Evolutionary conservation across 2,888 invertebrate species (phyloP), one percentile per base, ranked within the genome.

Genomic region (Meta bourneti): DNA sequence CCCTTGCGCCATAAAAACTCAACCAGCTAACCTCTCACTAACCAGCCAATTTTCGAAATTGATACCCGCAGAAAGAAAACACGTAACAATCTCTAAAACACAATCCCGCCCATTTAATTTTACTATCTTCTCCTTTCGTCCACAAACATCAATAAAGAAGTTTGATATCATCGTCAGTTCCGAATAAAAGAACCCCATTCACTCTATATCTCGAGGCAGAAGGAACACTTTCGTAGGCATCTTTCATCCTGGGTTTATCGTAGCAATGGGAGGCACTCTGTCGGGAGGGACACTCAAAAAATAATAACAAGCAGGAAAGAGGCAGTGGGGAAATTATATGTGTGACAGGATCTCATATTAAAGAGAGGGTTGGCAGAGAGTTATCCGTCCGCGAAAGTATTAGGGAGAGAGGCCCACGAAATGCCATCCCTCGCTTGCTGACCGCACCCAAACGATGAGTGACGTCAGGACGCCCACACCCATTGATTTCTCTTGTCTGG

Each of bases 391-490:
- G 34, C 34, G 34, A 34, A 34, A 34, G 34, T 34, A 34, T 34
- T 34, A 2, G 75, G 75, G 61, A 34, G 61, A 61, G 61, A 16
- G 86, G 70, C 49, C 20, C 52, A n/a, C 34, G 7, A 82, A 71
- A 82, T 71, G 19, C 11, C 16, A 16, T 34, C 19, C 8, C 34
- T 49, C 72, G 54, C 48, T 7, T 75, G 75, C 8, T 84, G 90
- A 90, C 91, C 91, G 83, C 91, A 51, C 91, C 91, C 91, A 78
- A 77, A 77, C 13, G 86, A 54, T 83, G 83, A 81, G 83, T 91
- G 91, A 91, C 91, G 91, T 91, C 91, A 91, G 34, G 81, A 80
- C 86, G 91, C 86, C 91, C 91, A 91, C 91, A 81, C 91, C 91
- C 91, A 83, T 91, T 86, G 87, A 87, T 88, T 88, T 85, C 77